A percentile compares a stretch with the other conserved stretches of the same genome.
Conservation (phyloP, 2,888 invertebrate species). For the Zhengitettix transpicula region DNA sequence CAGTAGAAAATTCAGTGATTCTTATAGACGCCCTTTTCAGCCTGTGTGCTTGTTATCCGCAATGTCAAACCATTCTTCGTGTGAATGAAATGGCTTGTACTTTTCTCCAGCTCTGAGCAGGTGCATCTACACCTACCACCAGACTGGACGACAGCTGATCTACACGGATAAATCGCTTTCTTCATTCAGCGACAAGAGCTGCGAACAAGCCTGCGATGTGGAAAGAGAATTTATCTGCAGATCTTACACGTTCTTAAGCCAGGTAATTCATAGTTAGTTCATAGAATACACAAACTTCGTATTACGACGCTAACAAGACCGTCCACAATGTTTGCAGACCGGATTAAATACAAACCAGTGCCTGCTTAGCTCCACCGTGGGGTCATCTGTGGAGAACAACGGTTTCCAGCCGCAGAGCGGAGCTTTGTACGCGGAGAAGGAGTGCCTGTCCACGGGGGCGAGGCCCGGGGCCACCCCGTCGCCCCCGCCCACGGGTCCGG, state of each 20-base stretch:
- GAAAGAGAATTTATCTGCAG: constrained; percentile 27
- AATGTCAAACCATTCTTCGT: too few species aligned
- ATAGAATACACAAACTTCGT: too few species aligned
- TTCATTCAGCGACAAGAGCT: constrained; percentile 24
- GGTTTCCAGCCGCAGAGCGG: constrained; percentile 22
- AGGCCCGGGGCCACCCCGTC: not conserved
- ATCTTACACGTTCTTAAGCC: constrained; percentile 24
- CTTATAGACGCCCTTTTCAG: too few species aligned
- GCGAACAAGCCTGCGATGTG: constrained; percentile 26
- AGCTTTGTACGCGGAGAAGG: constrained; percentile 22
- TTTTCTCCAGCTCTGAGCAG: constrained; percentile 17
- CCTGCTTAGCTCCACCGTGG: constrained; percentile 24
- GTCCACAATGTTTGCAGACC: constrained; percentile 8
- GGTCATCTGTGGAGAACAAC: constrained; percentile 20
- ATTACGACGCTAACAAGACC: too few species aligned
- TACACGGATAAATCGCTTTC: constrained; percentile 25
- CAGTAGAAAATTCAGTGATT: too few species aligned
- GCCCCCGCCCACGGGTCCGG: constrained; percentile 1
- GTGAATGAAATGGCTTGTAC: too few species aligned
- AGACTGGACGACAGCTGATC: constrained; percentile 23
- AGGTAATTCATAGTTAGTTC: constrained; percentile 13
- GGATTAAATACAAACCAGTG: constrained; percentile 20
- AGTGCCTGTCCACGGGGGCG: constrained; percentile 16
- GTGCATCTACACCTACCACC: constrained; percentile 23
- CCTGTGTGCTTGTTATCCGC: too few species aligned